Evolutionary conservation across 1,140 invertebrate species (phyloP), one percentile per base, ranked within the genome.

Genomic region (Sarcophaga peregrina): DNA sequence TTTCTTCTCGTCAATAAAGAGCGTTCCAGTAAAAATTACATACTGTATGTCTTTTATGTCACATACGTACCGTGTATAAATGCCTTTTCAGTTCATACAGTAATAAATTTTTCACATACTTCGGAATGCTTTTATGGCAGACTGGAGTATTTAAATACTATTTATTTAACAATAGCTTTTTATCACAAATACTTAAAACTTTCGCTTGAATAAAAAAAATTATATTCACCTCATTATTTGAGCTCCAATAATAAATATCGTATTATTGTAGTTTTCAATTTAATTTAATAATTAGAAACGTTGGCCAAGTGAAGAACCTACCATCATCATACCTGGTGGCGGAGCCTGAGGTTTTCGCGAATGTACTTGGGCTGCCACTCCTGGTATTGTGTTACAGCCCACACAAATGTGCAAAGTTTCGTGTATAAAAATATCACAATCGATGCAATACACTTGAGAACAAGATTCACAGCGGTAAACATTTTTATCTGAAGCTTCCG

Each of bases 351-450:
- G 54, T 54, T 85, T 82, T 11, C 87, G 86, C 74, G 88, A 85
- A 80, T 89, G 87, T 10, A 89, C 85, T 37, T 88, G 81, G 1
- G 87, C 87, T 7, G 87, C 86, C 0, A 87, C 83, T 10, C 87
- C 86, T 0, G 88, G 88, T 72, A 89, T 88, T 0, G 89, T 90
- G 20, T 96, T 94, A 93, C 98, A 99, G 45, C 97, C 98, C 20
- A 98, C 97, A 92, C 98, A 99, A 10, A 95, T 96, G 90, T 99
- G 98, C 48, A 99, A 91, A 4, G 96, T 95, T 85, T 97, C 96
- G 85, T 98, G 97, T 80, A 99, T 95, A 89, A 98, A 98, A 82
- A 97, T 93, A 92, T 99, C 98, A 92, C 98, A 99, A 88, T 99
- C 97, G 83, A 97, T 92, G 90, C 98, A 99, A 91, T 96, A 99